Evolutionary conservation across 2,888 invertebrate genomes (phyloP), one percentile per base, ranked within the genome.

Genomic region (Ophioninae sp.): DNA sequence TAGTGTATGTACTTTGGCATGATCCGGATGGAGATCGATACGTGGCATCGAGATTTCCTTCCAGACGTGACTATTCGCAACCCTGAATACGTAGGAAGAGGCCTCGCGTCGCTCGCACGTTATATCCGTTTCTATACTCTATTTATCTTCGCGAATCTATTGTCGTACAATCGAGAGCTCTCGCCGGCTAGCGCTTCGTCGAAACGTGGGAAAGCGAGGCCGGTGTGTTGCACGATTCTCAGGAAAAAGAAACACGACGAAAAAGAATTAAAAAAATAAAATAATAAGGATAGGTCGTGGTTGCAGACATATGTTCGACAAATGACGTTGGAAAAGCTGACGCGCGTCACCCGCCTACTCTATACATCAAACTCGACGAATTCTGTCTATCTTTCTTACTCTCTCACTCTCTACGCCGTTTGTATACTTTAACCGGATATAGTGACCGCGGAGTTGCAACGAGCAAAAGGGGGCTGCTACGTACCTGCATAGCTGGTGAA

Each of bases 401-500:
- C 51, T 51, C 17, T 51, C 17, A 2, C 17, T 51, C 30, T 30
- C 30, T 30, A 30, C 30, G 51, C 17, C 13, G 5, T 13, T 13
- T 51, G 58, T 51, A 74, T 68, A 78, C 73, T 64, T 74, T 30
- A 30, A 73, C 71, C 79, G 79, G 83, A 83, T 79, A 82, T 61
- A 73, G 67, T 72, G 63, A 83, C 79, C 79, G 85, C 81, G 73
- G 79, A 81, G 82, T 79, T 51, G 75, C 77, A 73, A 74, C 63
- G 71, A 77, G 41, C 71, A 77, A 75, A 71, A 75, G 63, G 68
- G 71, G 44, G 63, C 75, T 63, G 51, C 51, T 56, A 67, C 67
- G 75, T 82, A 80, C 37, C 13, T 61, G 13, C 37, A 59, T 73
- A 44, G 20, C 9, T 23, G 61, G 37, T 13, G 22, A 61, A 41